Evolutionary conservation across 1,140 invertebrate species (phyloP), one percentile per base, ranked within the genome.

Genomic region (Drosophila nigromelanica): DNA sequence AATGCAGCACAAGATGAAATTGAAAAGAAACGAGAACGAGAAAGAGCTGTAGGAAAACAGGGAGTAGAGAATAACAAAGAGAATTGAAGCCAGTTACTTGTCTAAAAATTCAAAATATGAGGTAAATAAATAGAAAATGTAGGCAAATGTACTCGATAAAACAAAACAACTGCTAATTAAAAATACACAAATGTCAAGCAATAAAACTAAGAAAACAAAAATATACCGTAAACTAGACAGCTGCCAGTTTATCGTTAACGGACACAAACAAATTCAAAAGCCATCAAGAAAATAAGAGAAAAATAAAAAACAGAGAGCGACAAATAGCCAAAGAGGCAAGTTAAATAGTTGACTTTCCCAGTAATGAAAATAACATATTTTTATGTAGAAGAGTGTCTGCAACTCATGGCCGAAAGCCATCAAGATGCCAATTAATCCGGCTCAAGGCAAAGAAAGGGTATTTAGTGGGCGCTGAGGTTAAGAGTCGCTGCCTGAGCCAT

Each of bases 401-500:
- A 8, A 55, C 27, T 27, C 27, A 2, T 6, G 5, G 27, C 27
- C 5, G 27, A 51, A 14, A 50, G 45, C 43, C 18, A 45, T 35
- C 56, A 71, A 24, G 24, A 10, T 27, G 47, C 37, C 42, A 39
- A 35, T 14, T 2, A 71, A 10, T 47, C 50, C 39, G 10, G 27
- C 24, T 14, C 7, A 10, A 55, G 50, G 39, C 45, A 62, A 40
- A 58, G 58, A 45, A 15, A 68, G 69, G 42, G 71, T 71, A 76
- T 76, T 61, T 40, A 21, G 27, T 30, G 48, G 42, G 60, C 21
- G 43, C 10, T 48, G 37, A 64, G 68, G 68, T 58, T 66, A 66
- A 72, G 30, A 64, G 64, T 67, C 58, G 61, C 4, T 67, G 62
- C n/a, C 52, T 66, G 30, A 64, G 54, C 37, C 43, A 27, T 7